These are phyloP conservation scores for Pachliopta kotzebuea DNA, from an alignment of 2,888 invertebrate species.

Conservation along the genomic window DNA sequence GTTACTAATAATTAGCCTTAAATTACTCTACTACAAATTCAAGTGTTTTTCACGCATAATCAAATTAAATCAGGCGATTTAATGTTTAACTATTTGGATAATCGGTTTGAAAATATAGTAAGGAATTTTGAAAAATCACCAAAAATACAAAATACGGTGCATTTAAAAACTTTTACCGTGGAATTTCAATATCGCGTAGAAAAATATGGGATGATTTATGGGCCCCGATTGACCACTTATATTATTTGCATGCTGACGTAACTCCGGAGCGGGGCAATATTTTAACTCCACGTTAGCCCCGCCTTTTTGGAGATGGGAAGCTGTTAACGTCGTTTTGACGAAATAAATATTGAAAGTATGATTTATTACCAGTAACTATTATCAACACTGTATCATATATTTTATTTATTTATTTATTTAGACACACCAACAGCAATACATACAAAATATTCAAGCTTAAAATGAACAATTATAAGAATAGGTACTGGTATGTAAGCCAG, in stretches of 20 bases:
- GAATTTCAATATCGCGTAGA: constrained; percentile 20
- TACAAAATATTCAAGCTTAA: no score
- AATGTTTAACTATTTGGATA: no score
- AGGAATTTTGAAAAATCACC: constrained; percentile 1
- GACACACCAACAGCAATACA: no score
- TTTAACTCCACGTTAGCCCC: constrained; percentile 17
- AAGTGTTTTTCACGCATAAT: no score
- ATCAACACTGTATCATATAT: no score
- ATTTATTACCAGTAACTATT: not conserved
- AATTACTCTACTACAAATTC: no score
- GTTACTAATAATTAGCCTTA: no score
- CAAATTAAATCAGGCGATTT: no score
- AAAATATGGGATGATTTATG: constrained; percentile 29
- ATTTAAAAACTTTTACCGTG: constrained; percentile 21
- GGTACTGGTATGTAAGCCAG: no score
- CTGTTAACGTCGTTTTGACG: constrained; percentile 12
- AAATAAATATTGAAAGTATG: constrained; percentile 2
- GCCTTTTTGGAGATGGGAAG: constrained; percentile 11
- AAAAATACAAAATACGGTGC: not conserved
- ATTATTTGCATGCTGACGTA: constrained; percentile 28
- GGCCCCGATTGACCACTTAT: constrained; percentile 29
- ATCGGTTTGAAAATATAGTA: not conserved
- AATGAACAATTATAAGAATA: no score
- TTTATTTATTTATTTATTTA: no score
- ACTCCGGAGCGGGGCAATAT: constrained; percentile 20